phyloP scores from a whole-genome alignment of 2,797 vertebrate species.

The Emydoidea blandingii region DNA sequence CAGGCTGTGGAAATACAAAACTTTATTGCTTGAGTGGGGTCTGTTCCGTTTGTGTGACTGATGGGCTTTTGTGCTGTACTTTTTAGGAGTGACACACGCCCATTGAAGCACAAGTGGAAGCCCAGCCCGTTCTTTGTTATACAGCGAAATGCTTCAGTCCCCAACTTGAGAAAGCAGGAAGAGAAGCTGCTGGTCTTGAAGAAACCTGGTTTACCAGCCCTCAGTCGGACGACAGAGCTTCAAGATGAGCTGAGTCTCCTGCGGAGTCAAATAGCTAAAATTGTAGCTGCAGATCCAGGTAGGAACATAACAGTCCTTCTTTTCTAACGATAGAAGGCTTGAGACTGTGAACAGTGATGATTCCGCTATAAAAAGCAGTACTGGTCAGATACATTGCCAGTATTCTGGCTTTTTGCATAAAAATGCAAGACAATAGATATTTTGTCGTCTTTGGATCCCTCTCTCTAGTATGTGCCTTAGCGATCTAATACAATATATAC shows the following conservation, averaged over 20 bases:
- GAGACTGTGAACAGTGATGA: fast-evolving
- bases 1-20: neutral
- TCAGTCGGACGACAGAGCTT: conserved; percentile 94
- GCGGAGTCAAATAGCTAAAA: conserved; percentile 95
- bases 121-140: conserved; percentile 96
- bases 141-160: conserved; percentile 96
- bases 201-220: conserved; percentile 92
- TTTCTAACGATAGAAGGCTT: fast-evolving
- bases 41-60: neutral
- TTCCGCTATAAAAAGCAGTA: fast-evolving
- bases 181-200: conserved; percentile 93
- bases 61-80: neutral
- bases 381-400: fast-evolving
- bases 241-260: conserved; percentile 97
- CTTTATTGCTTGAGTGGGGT: fast-evolving
- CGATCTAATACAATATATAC: neutral
- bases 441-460: neutral
- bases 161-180: conserved; percentile 95
- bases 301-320: fast-evolving
- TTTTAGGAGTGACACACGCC: conserved; percentile 92
- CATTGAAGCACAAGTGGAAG: conserved; percentile 96
- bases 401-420: fast-evolving
- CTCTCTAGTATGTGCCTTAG: neutral
- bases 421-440: neutral
- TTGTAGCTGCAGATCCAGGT: conserved; percentile 92